Conservation (phyloP, 35 echinoderm and acorn worm species). For the Strongylocentrotus purpuratus region DNA sequence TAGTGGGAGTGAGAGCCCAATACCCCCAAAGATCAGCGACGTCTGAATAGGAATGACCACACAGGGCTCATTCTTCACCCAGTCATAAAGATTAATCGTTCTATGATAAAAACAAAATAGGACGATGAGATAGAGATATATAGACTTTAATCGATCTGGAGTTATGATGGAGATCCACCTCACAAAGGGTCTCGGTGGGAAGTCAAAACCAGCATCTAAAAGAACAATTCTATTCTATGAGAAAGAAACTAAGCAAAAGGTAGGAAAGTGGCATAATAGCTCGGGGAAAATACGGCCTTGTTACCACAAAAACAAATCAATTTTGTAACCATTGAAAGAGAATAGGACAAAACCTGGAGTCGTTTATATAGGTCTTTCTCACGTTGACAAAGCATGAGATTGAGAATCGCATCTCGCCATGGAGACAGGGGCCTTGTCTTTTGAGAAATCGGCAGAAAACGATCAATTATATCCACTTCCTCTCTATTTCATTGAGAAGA, state of each 20-base stretch:
- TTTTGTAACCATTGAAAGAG: slow-evolving; percentile 32
- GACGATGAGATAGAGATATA: slow-evolving; percentile 1
- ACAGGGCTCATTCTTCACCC: not conserved
- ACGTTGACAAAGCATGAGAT: not conserved
- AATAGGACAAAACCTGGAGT: not conserved
- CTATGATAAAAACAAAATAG: not conserved
- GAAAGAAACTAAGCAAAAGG: slow-evolving; percentile 22
- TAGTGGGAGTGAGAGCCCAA: not conserved
- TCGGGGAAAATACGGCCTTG: slow-evolving; percentile 25
- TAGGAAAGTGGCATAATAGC: slow-evolving; percentile 33
- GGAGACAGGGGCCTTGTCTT: not conserved
- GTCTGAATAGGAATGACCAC: slow-evolving; percentile 25
- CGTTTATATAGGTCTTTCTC: not conserved
- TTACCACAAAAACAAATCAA: slow-evolving; percentile 38
- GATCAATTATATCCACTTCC: not conserved
- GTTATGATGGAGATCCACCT: slow-evolving; percentile 28
- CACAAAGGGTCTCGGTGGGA: slow-evolving; percentile 24
- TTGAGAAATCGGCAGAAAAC: not conserved
- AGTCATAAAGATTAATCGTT: slow-evolving; percentile 16
- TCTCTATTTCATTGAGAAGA: not conserved
- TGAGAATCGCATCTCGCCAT: not conserved
- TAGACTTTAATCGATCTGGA: slow-evolving; percentile 3
- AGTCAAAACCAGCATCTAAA: slow-evolving; percentile 23
- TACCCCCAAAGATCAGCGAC: not conserved
- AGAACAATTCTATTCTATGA: not conserved